Conservation (phyloP, 2,888 invertebrate genomes). For the Cremastobaeus sp. region DNA sequence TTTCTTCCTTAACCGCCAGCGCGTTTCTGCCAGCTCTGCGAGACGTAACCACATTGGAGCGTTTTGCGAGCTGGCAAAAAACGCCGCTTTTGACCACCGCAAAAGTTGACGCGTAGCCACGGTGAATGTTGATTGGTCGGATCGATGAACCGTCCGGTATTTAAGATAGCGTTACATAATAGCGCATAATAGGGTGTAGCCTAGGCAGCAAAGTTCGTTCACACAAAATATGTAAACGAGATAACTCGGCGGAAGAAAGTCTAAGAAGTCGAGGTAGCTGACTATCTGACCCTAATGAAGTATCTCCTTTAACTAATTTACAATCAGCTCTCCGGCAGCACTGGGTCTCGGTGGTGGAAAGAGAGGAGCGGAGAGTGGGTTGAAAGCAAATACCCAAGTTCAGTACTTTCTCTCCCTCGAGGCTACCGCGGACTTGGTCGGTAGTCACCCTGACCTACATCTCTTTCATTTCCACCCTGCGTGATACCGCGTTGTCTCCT, state of each 20-base stretch:
- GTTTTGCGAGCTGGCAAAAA: slow-evolving; percentile 28
- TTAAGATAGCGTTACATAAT: slow-evolving; percentile 1
- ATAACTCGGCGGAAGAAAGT: slow-evolving; percentile 50
- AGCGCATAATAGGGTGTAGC: no score
- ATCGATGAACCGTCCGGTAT: no score
- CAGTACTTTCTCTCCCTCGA: slow-evolving; percentile 69
- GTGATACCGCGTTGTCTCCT: slow-evolving; percentile 69
- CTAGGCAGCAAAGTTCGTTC: slow-evolving; percentile 45
- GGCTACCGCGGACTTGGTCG: slow-evolving; percentile 64
- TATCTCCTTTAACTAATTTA: slow-evolving; percentile 77
- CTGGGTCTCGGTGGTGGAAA: slow-evolving; percentile 58
- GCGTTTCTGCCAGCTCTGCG: slow-evolving; percentile 25
- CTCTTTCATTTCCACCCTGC: slow-evolving; percentile 73
- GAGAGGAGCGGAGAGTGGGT: slow-evolving; percentile 60
- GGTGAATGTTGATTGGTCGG: no score
- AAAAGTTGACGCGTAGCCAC: no score
- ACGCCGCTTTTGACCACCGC: slow-evolving; percentile 53
- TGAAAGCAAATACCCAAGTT: slow-evolving; percentile 69
- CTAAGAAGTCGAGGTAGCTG: slow-evolving; percentile 52
- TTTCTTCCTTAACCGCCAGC: slow-evolving; percentile 54
- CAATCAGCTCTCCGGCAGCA: slow-evolving; percentile 71
- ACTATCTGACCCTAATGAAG: slow-evolving; percentile 72
- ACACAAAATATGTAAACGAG: slow-evolving; percentile 52
- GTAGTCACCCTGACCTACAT: slow-evolving; percentile 73
- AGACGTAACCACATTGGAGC: slow-evolving; percentile 38